Evolutionary conservation across 2,888 invertebrate genomes (phyloP), one percentile per base, ranked within the genome.

Genomic region (Phortica magna): DNA sequence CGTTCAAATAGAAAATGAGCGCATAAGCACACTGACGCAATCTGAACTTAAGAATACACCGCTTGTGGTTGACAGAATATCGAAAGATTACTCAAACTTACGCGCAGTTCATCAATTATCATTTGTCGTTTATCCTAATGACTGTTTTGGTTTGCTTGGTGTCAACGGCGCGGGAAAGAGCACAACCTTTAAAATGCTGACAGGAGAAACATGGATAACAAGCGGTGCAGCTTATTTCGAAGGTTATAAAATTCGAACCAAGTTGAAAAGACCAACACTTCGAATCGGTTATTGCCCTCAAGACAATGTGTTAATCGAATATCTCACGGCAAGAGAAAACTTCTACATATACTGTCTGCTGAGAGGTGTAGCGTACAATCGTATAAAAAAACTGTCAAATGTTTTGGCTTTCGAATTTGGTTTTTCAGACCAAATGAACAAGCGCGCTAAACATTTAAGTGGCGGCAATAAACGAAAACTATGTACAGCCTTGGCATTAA

Each of bases 81-180:
- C 70, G 6, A 71, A 71, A n/a, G 7, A 14, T 12, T 53, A 22
- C 17, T 4, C 53, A 9, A 7, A n/a, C 7, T 31, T 53, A 7
- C 53, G 19, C 10, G 70, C 55, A 7, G 55, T 71, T 2, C 31
- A 10, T 6, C 31, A 14, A 14, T 7, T 71, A 7, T 71, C 53
- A 5, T 71, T 71, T 22, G n/a, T 31, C 2, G 68, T 68, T 0
- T 74, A 82, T 6, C 79, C 94, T 73, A 94, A 94, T 5, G 96
- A 96, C 91, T 96, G 96, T 85, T 96, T 96, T 84, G 96, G 96
- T 7, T 91, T 96, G 22, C 92, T 96, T 53, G 96, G 97, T 0
- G 94, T 96, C 0, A 96, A 97, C 89, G 96, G 97, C 4, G 96
- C 96, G 0, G 97, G 96, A 0, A 97, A 97, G 91, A 96, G 96